A percentile compares a stretch with the other conserved stretches of the same genome.
phyloP scores from a whole-genome alignment of 2,113 vertebrate species.

The Sebastes schlegelii region DNA sequence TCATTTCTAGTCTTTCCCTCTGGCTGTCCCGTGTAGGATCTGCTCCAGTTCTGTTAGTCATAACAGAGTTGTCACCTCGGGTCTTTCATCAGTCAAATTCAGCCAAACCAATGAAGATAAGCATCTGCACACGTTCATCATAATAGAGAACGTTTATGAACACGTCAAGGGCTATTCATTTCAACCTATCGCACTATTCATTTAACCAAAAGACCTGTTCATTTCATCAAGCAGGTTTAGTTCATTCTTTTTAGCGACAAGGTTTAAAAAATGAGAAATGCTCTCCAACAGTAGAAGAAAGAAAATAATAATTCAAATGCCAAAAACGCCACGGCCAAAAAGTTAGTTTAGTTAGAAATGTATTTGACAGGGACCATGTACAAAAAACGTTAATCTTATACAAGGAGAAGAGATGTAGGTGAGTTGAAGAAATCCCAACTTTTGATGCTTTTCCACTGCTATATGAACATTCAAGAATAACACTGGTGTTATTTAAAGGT shows the following conservation, averaged over 20 bases:
- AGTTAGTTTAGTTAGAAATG: background rate
- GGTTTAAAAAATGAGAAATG: background rate
- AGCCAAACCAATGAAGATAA: slow-evolving; percentile 56
- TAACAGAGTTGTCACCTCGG: slow-evolving; percentile 49
- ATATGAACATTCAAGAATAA: background rate
- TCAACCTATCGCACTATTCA: background rate
- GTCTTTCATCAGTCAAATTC: slow-evolving; percentile 54
- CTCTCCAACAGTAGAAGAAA: background rate
- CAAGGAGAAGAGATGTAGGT: background rate
- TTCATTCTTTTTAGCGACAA: background rate
- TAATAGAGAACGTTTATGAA: slow-evolving; percentile 30
- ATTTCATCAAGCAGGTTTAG: slow-evolving; percentile 2
- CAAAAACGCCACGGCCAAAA: background rate
- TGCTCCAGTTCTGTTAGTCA: slow-evolving; percentile 45
- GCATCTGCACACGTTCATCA: slow-evolving; percentile 54
- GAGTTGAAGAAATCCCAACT: background rate
- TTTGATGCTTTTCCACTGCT: background rate
- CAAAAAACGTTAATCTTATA: background rate
- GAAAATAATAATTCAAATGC: background rate
- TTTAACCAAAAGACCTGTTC: background rate
- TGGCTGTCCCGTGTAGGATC: slow-evolving; percentile 29
- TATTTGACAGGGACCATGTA: background rate
- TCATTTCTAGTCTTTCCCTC: slow-evolving; percentile 14
- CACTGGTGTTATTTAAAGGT: background rate
- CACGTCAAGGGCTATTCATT: slow-evolving; percentile 16